Evolutionary conservation across 2,113 vertebrate species (phyloP).

Genomic region (Aldabrachelys gigantea): DNA sequence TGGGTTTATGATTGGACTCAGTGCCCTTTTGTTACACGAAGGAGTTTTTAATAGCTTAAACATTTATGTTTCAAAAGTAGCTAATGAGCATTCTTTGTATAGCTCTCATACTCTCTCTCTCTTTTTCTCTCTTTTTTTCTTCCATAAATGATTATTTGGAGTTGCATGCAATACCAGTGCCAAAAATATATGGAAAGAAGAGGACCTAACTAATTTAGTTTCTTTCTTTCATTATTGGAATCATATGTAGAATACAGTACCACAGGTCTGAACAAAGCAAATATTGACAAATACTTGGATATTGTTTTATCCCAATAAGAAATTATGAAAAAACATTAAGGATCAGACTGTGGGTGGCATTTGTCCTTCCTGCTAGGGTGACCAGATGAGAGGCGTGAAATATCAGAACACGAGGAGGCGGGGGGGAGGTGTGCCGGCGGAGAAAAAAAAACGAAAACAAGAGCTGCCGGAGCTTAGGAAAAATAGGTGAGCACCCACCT

Average conservation of each 20-base stretch:
- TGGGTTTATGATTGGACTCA: not conserved
- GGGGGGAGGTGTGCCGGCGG: no score
- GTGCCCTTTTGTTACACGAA: not conserved
- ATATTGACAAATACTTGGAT: not conserved
- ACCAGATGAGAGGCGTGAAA: no score
- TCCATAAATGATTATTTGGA: not conserved
- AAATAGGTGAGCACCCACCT: no score
- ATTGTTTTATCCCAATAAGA: not conserved
- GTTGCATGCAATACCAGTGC: not conserved
- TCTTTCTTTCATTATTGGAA: not conserved
- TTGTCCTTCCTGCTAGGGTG: not conserved
- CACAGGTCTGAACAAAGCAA: not conserved
- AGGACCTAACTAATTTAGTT: not conserved
- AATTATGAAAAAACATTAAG: not conserved
- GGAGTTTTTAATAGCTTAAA: not conserved
- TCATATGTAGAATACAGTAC: not conserved
- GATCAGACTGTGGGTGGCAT: not conserved
- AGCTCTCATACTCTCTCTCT: not conserved
- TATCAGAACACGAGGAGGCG: no score
- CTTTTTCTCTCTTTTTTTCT: not conserved
- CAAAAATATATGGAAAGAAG: not conserved
- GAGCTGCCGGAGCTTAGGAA: no score
- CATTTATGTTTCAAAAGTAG: not conserved
- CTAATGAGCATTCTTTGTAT: not conserved
- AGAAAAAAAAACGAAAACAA: no score